Conservation (phyloP, 2,797 vertebrate species). For the Acanthurus tractus region DNA sequence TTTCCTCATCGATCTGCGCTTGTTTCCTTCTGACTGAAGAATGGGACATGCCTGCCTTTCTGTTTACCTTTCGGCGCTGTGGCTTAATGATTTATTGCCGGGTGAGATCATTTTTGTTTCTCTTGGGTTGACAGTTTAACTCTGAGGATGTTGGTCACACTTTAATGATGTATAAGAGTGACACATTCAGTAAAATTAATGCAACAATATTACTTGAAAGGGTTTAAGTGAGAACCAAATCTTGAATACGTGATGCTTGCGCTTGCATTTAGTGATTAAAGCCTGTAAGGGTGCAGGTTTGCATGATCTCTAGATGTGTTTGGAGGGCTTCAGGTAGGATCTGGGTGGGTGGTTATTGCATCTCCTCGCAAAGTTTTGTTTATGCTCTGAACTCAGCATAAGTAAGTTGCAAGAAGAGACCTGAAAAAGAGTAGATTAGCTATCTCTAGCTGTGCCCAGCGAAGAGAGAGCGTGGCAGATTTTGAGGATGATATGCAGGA, state of each 20-base stretch:
- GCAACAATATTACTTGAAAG: not conserved
- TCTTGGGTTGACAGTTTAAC: slow-evolving; percentile 14
- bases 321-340: slow-evolving; percentile 42
- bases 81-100: slow-evolving; percentile 22
- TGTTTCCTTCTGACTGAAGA: slow-evolving; percentile 46
- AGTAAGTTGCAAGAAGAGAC: slow-evolving; percentile 55
- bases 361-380: slow-evolving; percentile 36
- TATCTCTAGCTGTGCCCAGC: slow-evolving; percentile 7
- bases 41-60: slow-evolving; percentile 52
- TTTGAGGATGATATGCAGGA: slow-evolving; percentile 13
- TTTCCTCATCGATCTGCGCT: slow-evolving; percentile 18
- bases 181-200: not conserved
- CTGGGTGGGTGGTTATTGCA: slow-evolving; percentile 1
- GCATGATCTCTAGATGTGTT: slow-evolving; percentile 17
- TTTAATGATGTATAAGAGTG: slow-evolving; percentile 2
- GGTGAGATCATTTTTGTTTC: not conserved
- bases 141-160: not conserved
- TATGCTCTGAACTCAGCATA: slow-evolving; percentile 55
- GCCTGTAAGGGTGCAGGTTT: not conserved
- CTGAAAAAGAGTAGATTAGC: slow-evolving; percentile 31
- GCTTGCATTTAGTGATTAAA: slow-evolving; percentile 4
- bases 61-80: slow-evolving; percentile 68
- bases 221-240: not conserved
- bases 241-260: not conserved
- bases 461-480: not conserved